phyloP scores from a whole-genome alignment of 2,113 vertebrate genomes.

The Baryphthengus martii region DNA sequence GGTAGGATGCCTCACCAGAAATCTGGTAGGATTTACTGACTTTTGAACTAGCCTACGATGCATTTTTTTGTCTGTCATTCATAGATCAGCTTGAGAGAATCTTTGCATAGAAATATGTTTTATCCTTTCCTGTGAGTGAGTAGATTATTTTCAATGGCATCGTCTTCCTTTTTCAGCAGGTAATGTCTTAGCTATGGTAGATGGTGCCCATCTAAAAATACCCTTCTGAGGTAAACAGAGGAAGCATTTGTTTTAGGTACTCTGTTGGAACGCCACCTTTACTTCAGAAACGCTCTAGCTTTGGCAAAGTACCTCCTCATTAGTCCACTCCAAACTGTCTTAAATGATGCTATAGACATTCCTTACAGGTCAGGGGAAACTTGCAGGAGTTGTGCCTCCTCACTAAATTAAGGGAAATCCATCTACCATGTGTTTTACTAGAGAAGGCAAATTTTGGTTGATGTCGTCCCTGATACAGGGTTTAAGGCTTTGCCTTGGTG shows the following conservation, averaged over 20 bases:
- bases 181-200: neutral
- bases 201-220: neutral
- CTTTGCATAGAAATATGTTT: neutral
- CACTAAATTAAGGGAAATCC: neutral
- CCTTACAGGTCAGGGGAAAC: neutral
- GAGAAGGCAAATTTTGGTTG: neutral
- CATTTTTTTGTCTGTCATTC: neutral
- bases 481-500: neutral
- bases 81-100: neutral
- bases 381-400: neutral
- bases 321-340: neutral
- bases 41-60: accelerated
- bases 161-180: neutral
- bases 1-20: neutral
- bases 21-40: neutral
- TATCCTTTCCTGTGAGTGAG: neutral
- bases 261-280: neutral
- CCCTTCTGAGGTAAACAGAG: neutral
- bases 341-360: neutral
- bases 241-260: neutral
- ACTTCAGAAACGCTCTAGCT: neutral
- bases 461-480: neutral
- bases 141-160: neutral
- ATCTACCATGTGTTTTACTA: neutral
- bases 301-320: neutral